Conservation (phyloP, 2,888 invertebrate species). For the Brenthis daphne region DNA sequence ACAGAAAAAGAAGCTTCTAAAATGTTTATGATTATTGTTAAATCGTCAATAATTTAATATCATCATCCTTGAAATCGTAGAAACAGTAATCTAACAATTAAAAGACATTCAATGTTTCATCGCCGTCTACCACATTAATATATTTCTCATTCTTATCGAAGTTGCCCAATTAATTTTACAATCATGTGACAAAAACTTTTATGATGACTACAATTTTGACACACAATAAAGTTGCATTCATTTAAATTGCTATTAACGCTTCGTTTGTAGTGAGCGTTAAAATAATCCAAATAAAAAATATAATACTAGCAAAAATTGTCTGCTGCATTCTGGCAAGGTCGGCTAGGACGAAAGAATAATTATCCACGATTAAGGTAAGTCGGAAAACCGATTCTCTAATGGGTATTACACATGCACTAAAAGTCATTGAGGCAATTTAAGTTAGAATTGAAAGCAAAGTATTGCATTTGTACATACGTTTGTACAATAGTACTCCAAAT, state of each 20-base stretch:
- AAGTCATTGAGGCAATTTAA: too few species aligned
- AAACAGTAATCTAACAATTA: not conserved
- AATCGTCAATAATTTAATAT: too few species aligned
- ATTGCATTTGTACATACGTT: too few species aligned
- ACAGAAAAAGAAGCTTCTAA: too few species aligned
- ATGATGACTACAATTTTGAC: constrained; percentile 29
- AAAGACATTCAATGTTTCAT: not conserved
- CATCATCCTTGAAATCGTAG: too few species aligned
- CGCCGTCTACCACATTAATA: not conserved
- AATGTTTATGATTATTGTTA: too few species aligned
- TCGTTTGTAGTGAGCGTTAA: constrained; percentile 29
- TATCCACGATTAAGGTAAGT: constrained; percentile 46
- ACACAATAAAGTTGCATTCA: constrained; percentile 38
- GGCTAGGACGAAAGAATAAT: constrained; percentile 49
- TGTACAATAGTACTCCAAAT: too few species aligned
- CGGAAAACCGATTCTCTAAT: constrained; percentile 29
- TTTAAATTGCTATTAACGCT: constrained; percentile 38
- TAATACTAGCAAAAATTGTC: constrained; percentile 36
- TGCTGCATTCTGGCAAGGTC: constrained; percentile 46
- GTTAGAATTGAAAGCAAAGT: too few species aligned
- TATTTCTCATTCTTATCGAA: not conserved
- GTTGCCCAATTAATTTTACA: constrained; percentile 23
- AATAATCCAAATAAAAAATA: constrained; percentile 31
- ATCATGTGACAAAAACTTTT: constrained; percentile 27
- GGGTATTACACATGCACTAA: not conserved